Conservation (phyloP, 2,888 invertebrate genomes). For the Drosophila anceps region DNA sequence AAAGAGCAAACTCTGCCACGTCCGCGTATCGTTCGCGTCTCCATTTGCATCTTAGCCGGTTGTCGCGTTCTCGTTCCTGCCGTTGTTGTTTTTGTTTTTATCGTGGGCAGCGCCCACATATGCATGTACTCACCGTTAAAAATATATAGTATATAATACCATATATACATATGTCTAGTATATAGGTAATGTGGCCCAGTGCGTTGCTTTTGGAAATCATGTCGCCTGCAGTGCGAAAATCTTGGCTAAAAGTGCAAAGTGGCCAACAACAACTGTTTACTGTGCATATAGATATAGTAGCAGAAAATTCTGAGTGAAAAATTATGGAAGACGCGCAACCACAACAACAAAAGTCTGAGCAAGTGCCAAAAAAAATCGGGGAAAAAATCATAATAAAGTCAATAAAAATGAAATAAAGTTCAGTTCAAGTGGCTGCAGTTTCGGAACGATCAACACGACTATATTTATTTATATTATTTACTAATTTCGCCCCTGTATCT, state of each 20-base stretch:
- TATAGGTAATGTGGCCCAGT: constrained; percentile 59
- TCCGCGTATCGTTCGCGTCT: constrained; percentile 12
- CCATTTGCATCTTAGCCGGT: constrained; percentile 60
- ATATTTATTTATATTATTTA: constrained; percentile 42
- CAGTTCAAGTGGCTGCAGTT: constrained; percentile 36
- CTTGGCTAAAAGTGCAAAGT: constrained; percentile 53
- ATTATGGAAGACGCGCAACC: constrained; percentile 52
- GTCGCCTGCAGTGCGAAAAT: constrained; percentile 73
- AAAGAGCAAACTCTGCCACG: constrained; percentile 28
- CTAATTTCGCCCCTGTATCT: constrained; percentile 20
- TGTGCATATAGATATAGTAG: constrained; percentile 25
- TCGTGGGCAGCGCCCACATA: constrained; percentile 50
- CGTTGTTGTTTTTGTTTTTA: constrained; percentile 11
- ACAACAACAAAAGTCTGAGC: constrained; percentile 34
- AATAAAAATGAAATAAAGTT: constrained; percentile 38
- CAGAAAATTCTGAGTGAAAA: constrained; percentile 25
- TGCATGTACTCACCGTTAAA: constrained; percentile 21
- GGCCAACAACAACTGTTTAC: constrained; percentile 33
- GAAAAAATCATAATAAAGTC: constrained; percentile 21
- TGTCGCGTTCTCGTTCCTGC: constrained; percentile 35
- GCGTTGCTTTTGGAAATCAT: constrained; percentile 78
- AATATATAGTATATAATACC: constrained; percentile 19
- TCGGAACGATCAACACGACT: constrained; percentile 31
- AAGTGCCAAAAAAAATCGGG: constrained; percentile 48
- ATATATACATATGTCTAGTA: constrained; percentile 29